Base-by-base conservation (phyloP, 2,797 vertebrate genomes). In the Takifugu rubripes region DNA sequence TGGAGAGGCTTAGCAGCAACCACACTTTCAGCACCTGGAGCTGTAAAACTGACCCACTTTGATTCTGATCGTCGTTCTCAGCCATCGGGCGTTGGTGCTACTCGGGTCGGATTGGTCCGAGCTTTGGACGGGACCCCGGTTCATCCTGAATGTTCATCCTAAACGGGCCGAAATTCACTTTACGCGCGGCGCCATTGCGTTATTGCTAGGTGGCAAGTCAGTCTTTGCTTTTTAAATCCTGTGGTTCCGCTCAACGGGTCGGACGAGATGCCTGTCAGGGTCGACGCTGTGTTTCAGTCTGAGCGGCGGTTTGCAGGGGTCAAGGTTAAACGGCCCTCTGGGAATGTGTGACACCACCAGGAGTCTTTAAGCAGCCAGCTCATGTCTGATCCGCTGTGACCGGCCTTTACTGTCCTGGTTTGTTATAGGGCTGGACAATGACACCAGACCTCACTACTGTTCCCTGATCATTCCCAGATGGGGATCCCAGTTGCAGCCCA, bases 1-100 rank as follows among this genome's bases (percentile, higher is more conserved):
- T 91, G 93, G 83, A 75, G 72, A 89, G 79, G 88, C 91, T 82
- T 62, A 75, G 76, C 74, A 83, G 88, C 87, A 88, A 74, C 83
- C 68, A 76, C 75, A 90, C 88, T 88, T 71, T 87, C 82, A 82
- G 54, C 84, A 75, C 74, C 69, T 72, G 53, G 78, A 68, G 67
- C 77, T 76, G 62, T 70, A 62, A 74, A 74, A 53, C 9, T 27
- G n/a, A 24, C 49, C 2, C 47, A 47, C 27, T 6, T 6, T 29
- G 6, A 29, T 29, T 29, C 6, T 6, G 27, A 4, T 6, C 27
- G 4, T 6, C 27, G 4, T 6, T 6, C 27, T 4, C 4, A 29
- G 4, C 27, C 4, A 29, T 29, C 27, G 27, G 27, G 4, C 4
- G 17, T 17, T 17, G 17, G 1, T 17, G 17, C 17, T 17, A 17